A percentile compares a stretch with the other conserved stretches of the same genome.
phyloP scores from a whole-genome alignment of 2,888 invertebrate species.

The Phortica okadai region DNA sequence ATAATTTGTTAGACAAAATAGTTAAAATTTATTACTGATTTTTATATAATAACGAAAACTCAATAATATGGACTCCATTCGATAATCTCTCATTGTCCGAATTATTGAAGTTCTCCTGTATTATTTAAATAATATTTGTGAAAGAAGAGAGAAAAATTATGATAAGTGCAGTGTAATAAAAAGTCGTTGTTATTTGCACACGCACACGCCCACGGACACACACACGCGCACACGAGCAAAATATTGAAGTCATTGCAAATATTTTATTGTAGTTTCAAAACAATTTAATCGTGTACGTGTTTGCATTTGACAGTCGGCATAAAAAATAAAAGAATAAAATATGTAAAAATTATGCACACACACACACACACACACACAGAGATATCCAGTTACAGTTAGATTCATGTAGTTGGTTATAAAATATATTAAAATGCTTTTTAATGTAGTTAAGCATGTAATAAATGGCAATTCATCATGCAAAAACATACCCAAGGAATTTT shows the following conservation, averaged over 20 bases:
- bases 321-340: background rate
- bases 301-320: slow-evolving; percentile 7
- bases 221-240: background rate
- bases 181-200: background rate
- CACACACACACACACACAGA: background rate
- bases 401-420: background rate
- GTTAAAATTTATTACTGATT: too few species aligned
- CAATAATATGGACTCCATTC: too few species aligned
- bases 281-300: slow-evolving; percentile 23
- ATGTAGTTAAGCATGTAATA: slow-evolving; percentile 10
- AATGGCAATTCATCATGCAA: slow-evolving; percentile 22
- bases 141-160: too few species aligned
- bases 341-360: slow-evolving; percentile 2
- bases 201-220: background rate
- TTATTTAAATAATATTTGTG: too few species aligned
- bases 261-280: slow-evolving; percentile 5
- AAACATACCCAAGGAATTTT: background rate
- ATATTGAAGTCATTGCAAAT: background rate
- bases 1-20: too few species aligned
- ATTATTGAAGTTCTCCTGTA: too few species aligned
- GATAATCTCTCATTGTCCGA: too few species aligned
- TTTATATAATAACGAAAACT: too few species aligned
- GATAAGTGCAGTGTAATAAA: background rate
- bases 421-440: slow-evolving; percentile 21
- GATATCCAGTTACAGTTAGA: background rate